phyloP scores from a whole-genome alignment of 2,797 vertebrate species.

The Pangasius macronema region DNA sequence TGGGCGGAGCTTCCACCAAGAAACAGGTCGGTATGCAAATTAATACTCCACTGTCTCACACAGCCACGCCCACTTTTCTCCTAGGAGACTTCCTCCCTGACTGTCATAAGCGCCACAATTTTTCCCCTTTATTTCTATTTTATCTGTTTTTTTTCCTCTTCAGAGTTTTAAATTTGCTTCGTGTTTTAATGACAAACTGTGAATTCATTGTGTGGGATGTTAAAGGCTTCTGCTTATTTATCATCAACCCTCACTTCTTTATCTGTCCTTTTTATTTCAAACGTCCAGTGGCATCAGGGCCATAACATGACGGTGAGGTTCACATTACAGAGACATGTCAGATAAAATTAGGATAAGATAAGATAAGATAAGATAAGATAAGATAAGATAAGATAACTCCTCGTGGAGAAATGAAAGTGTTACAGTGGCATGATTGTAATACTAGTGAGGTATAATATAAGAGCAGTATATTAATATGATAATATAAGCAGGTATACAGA shows the following conservation, averaged over 20 bases:
- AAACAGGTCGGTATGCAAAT: not conserved
- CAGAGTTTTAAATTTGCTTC: not conserved
- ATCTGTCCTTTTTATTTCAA: not conserved
- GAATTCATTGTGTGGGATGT: not conserved
- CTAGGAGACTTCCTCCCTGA: not conserved
- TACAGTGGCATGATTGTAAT: not conserved
- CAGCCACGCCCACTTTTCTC: not conserved
- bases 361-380: not conserved
- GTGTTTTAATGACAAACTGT: not conserved
- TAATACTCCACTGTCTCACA: not conserved
- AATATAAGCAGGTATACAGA: not conserved
- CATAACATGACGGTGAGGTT: too few species aligned
- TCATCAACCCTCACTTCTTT: not conserved
- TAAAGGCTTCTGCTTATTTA: not conserved
- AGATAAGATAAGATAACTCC: not conserved
- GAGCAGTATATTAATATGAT: not conserved
- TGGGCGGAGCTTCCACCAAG: slow-evolving; percentile 3
- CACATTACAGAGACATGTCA: too few species aligned
- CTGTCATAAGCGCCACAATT: not conserved
- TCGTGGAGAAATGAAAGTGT: too few species aligned
- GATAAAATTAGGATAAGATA: too few species aligned
- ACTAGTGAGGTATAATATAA: too few species aligned
- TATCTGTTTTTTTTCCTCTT: not conserved
- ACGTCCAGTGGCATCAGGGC: not conserved
- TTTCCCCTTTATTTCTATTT: not conserved